Percentiles rank a stretch among this genome's conserved stretches.
Evolutionary conservation across 2,113 vertebrate genomes (phyloP).

Genomic region (Emydocephalus ijimae): DNA sequence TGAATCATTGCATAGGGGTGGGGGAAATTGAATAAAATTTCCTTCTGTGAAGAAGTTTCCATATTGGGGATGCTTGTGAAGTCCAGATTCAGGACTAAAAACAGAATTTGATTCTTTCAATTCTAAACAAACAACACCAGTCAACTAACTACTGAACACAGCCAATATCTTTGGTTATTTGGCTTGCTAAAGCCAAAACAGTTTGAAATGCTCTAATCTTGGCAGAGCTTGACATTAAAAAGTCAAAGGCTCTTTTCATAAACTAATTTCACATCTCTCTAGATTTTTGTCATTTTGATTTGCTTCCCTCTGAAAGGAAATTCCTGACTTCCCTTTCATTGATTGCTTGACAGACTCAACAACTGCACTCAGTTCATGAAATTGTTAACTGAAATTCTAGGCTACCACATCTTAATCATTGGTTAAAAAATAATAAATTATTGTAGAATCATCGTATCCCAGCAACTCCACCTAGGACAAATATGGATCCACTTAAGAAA

Average conservation of each 20-base stretch:
- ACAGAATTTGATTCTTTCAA: not conserved
- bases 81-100: conserved; percentile 2
- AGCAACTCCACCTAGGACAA: conserved; percentile 28
- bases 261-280: conserved; percentile 31
- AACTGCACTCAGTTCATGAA: conserved; percentile 29
- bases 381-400: conserved; percentile 36
- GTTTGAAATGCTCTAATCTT: conserved; percentile 1
- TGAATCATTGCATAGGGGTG: not conserved
- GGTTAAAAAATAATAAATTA: conserved; percentile 4
- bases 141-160: not conserved
- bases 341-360: conserved; percentile 14
- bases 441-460: conserved; percentile 9
- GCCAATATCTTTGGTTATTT: conserved; percentile 9
- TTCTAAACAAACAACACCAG: not conserved
- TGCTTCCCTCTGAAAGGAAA: conserved; percentile 24
- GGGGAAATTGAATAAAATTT: not conserved
- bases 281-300: conserved; percentile 29
- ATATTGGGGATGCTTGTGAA: not conserved
- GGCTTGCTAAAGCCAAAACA: conserved; percentile 36
- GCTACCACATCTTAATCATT: conserved; percentile 27
- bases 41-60: not conserved
- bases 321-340: conserved; percentile 38
- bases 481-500: conserved; percentile 12
- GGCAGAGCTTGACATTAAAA: not conserved
- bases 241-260: conserved; percentile 32